A percentile compares a stretch with the other conserved stretches of the same genome.
phyloP scores from a whole-genome alignment of 2,888 invertebrate species.

The Rhagonycha fulva region DNA sequence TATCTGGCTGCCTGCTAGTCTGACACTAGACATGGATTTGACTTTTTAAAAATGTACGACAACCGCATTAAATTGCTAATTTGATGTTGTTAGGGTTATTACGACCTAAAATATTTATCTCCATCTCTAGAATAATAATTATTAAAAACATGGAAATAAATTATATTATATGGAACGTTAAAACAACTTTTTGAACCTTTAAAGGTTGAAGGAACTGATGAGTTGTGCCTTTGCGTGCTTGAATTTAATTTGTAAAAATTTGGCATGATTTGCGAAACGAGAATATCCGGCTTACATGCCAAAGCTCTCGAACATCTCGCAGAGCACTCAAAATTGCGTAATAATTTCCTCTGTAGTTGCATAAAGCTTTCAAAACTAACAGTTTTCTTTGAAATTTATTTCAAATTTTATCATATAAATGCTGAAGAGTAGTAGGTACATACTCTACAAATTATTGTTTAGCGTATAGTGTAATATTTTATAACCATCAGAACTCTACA shows the following conservation, averaged over 20 bases:
- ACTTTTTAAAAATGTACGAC: constrained; percentile 18
- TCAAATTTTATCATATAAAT: neutral
- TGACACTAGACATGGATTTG: constrained; percentile 7
- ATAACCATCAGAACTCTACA: no score
- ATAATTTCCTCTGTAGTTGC: neutral
- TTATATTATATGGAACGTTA: neutral
- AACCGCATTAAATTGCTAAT: constrained; percentile 11
- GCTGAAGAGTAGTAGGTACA: no score
- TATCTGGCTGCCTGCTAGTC: constrained; percentile 14
- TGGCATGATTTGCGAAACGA: neutral
- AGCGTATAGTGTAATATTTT: no score
- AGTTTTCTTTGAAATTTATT: neutral
- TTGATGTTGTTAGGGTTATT: neutral
- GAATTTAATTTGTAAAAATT: neutral
- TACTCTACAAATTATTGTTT: no score
- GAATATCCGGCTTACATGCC: neutral
- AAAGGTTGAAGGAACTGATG: neutral
- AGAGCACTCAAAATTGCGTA: neutral
- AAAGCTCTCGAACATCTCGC: neutral
- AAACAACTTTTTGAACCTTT: neutral
- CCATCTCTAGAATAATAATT: neutral
- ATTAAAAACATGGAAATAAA: neutral
- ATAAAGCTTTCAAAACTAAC: neutral
- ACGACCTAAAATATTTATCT: neutral
- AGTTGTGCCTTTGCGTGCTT: neutral